Base-by-base conservation (phyloP, 2,797 vertebrate genomes). In the Sebastes cheni region DNA sequence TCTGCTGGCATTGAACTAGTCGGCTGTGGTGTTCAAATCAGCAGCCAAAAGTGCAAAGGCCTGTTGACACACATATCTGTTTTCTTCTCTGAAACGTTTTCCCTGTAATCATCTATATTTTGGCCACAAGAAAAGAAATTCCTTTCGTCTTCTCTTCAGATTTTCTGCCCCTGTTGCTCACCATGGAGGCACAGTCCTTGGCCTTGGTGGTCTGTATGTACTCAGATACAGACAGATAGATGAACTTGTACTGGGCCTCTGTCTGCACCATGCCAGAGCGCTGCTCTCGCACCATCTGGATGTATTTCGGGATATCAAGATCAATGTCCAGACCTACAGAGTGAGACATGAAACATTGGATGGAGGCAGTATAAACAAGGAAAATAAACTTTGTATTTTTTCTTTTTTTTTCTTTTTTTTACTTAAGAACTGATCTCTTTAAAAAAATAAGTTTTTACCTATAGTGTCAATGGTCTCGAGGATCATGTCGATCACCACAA, bases 241-340 rank as follows among this genome's bases (percentile, higher is more conserved):
- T 99, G 94, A 99, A 99, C 92, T 97, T 99, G 92, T 99, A 99
- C 94, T 99, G 99, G 0, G 98, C 97, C 82, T 99, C 99, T 0
- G 99, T 99, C 95, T 99, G 98, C 74, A 99, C 99, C 99, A 99
- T 99, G 58, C 99, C 99, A 0, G 99, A 99, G 50, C 99, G 96
- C 88, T 99, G 99, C 20, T 97, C 96, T 61, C 99, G 91, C 62
- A 99, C 97, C 97, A 98, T 98, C 95, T 98, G 97, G 88, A 99
- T 99, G 67, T 97, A 97, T 93, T 99, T 99, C 72, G 97, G 95
- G 85, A 99, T 97, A 90, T 99, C 98, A 1, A 99, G 97, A 87
- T 99, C 99, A 67, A 97, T 97, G 90, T 99, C 97, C 90, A 97
- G 86, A 34, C 98, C 98, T 99, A 76, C 23, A 69, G 22, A 64